Evolutionary conservation across 2,888 invertebrate species (phyloP), one percentile per base, ranked within the genome.

Genomic region (Aradus depressus): DNA sequence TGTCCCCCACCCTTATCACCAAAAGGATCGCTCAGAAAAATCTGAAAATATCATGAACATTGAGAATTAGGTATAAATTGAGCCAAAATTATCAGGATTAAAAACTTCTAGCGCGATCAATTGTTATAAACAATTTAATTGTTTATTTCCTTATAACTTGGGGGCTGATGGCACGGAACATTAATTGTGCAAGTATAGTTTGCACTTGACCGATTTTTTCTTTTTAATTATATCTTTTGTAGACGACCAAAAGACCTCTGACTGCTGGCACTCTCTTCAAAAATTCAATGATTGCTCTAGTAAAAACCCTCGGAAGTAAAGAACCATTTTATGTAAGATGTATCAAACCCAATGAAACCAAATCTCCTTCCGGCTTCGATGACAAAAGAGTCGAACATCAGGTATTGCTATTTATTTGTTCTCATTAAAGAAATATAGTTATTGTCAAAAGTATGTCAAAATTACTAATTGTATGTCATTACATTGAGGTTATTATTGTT

Each of bases 271-370:
- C 88, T 0, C 72, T 92, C 48, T 97, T 97, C 76, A 91, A 93
- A 68, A 87, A 81, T 66, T 96, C 95, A 1, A 97, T 97, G 89
- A 71, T 84, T 21, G 81, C 88, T 38, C 74, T 97, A 51, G 92
- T 93, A 32, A 74, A 82, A 49, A 95, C 91, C 35, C 72, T 97
- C 59, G 79, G 83, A 38, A 84, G 80, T 67, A 97, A 95, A 72
- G 92, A 92, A 66, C 95, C 95, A 0, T 92, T 90, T 72, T 97
- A 97, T 72, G 89, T 97, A 58, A 47, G 97, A 53, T 97, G 97
- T 68, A 84, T 97, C 64, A 97, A 97, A 65, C 97, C 97, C 22
- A 97, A 96, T 70, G 91, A 95, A 62, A 76, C 86, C 47, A 97
- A 97, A 72, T 83, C 89, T 31, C 81, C 93, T 0, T 75, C 77